Percentiles rank a stretch among this genome's conserved stretches.
phyloP scores from a whole-genome alignment of 2,888 invertebrate genomes.

The Muscina levida region DNA sequence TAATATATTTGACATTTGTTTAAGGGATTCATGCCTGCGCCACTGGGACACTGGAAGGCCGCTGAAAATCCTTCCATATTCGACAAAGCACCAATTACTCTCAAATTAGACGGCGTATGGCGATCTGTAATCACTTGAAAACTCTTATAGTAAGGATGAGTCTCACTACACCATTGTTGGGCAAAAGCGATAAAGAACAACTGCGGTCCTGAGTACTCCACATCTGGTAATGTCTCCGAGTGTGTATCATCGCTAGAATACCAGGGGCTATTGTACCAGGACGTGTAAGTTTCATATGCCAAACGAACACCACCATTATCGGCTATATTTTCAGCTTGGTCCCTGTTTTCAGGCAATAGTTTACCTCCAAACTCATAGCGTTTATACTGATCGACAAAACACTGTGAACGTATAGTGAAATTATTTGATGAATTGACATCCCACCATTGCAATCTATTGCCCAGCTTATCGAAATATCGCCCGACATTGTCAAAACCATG shows the following conservation, averaged over 20 bases:
- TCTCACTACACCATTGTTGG: conserved; percentile 68
- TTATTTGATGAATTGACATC: conserved; percentile 40
- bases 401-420: conserved; percentile 53
- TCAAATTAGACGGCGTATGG: background rate
- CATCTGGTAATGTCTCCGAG: conserved; percentile 59
- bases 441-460: conserved; percentile 60
- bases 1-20: conserved; percentile 55
- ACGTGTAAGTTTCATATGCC: conserved; percentile 61
- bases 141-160: conserved; percentile 65
- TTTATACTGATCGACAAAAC: conserved; percentile 63
- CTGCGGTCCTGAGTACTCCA: conserved; percentile 63
- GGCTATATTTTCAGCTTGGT: conserved; percentile 59
- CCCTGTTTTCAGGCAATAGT: conserved; percentile 67
- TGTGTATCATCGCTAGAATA: conserved; percentile 35
- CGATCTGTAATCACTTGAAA: conserved; percentile 47
- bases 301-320: conserved; percentile 63
- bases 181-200: conserved; percentile 64
- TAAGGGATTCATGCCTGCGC: conserved; percentile 60
- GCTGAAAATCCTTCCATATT: conserved; percentile 56
- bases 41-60: conserved; percentile 61
- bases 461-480: conserved; percentile 56
- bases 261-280: conserved; percentile 44
- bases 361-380: conserved; percentile 37
- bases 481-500: conserved; percentile 67
- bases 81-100: conserved; percentile 6